A percentile compares a stretch with the other conserved stretches of the same genome.
Conservation (phyloP, 2,888 invertebrate species). For the Perizoma flavofasciatum region DNA sequence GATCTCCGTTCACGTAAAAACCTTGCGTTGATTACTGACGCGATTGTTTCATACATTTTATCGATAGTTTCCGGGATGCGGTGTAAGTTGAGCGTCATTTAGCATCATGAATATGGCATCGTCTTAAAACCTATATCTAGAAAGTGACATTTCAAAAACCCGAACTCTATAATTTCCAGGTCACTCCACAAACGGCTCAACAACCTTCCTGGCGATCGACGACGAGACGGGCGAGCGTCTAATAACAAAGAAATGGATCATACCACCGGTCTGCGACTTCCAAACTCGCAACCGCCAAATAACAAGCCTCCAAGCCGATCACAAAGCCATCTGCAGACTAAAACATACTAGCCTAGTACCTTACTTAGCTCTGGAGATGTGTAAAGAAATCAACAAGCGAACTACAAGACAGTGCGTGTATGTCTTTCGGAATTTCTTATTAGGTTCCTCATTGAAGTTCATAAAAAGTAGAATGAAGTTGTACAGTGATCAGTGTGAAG, state of each 20-base stretch:
- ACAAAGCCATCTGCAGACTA: constrained; percentile 87
- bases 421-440: constrained; percentile 88
- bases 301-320: constrained; percentile 89
- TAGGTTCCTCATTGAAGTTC: constrained; percentile 70
- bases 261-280: constrained; percentile 71
- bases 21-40: not conserved
- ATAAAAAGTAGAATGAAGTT: constrained; percentile 50
- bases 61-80: too few relatives aligned
- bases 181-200: constrained; percentile 89
- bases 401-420: constrained; percentile 80
- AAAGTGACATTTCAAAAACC: too few relatives aligned
- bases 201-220: constrained; percentile 91
- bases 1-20: too few relatives aligned
- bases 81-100: too few relatives aligned
- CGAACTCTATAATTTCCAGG: constrained; percentile 65
- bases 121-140: too few relatives aligned
- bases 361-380: constrained; percentile 88
- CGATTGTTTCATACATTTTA: not conserved
- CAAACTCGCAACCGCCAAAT: constrained; percentile 83
- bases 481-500: constrained; percentile 62
- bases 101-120: too few relatives aligned
- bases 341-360: constrained; percentile 89
- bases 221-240: constrained; percentile 88
- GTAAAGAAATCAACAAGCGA: constrained; percentile 81
- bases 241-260: constrained; percentile 90